A percentile compares a stretch with the other conserved stretches of the same genome.
Conservation (phyloP, 1,140 invertebrate species). For the Drosophila neocordata region DNA sequence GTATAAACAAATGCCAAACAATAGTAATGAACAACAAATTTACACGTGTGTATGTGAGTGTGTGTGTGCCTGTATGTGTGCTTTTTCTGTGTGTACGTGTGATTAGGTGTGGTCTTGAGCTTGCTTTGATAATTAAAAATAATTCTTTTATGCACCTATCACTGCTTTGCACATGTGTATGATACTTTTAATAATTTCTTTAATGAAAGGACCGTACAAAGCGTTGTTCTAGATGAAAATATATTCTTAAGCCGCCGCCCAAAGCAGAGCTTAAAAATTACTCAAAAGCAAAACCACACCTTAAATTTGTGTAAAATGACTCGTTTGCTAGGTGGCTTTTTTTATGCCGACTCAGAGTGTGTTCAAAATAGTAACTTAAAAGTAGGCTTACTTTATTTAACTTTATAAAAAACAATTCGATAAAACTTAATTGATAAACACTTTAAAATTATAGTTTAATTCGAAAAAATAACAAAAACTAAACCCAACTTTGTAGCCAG, state of each 20-base stretch:
- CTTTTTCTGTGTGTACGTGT: constrained; percentile 12
- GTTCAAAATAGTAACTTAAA: background rate
- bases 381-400: no score
- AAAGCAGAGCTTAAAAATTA: constrained; percentile 47
- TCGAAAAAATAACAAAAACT: constrained; percentile 66
- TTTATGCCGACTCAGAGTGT: background rate
- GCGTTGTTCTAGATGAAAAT: background rate
- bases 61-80: constrained; percentile 1
- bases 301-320: constrained; percentile 37
- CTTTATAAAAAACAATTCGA: constrained; percentile 15
- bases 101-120: constrained; percentile 60
- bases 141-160: background rate
- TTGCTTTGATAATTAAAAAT: constrained; percentile 9
- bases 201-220: background rate
- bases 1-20: constrained; percentile 48
- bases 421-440: constrained; percentile 24
- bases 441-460: constrained; percentile 45
- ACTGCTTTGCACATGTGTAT: background rate
- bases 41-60: constrained; percentile 21
- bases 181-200: background rate
- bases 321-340: background rate
- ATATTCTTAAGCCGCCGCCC: constrained; percentile 30
- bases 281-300: constrained; percentile 59
- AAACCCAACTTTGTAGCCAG: constrained; percentile 33
- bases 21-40: constrained; percentile 37